Base-by-base conservation (phyloP, 2,113 vertebrate genomes). In the Ageneiosus marmoratus region DNA sequence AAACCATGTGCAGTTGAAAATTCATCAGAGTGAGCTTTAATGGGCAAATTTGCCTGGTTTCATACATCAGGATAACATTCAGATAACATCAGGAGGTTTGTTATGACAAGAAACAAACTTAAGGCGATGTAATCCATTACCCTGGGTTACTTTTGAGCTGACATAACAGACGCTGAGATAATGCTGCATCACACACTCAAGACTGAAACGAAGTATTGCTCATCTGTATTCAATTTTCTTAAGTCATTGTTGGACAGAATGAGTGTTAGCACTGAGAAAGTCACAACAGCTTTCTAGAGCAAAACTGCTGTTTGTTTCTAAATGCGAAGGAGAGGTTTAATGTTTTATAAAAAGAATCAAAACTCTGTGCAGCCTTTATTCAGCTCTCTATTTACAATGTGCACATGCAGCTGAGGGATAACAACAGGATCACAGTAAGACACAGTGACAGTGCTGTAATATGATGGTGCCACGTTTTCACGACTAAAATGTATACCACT, bases 31-130 rank as follows among this genome's bases (percentile, higher is more conserved):
- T 70, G 3, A 70, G 13, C 34, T 63, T 77, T 70, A 70, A 55
- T 34, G 73, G 10, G 37, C 18, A 13, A 46, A 73, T 22, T 0
- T 73, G 50, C 55, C 65, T 56, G 5, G 41, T 12, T 37, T 44
- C n/a, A 51, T 18, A 62, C n/a, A 60, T 69, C 16, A 50, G 27
- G 56, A 60, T 50, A 84, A 79, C 60, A 34, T 55, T 70, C 50
- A 69, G 24, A 27, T n/a, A 29, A 67, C 32, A 34, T 58, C 67
- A 55, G 11, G 72, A 56, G 22, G 58, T 67, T n/a, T 67, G 60
- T 81, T 58, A 83, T 74, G 84, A 77, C 83, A 74, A 56, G 32
- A 81, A 79, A 73, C 44, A 74, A 62, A 22, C 46, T 80, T 86
- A 50, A 76, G 77, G 77, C 63, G 44, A 72, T 7, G 65, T 77